Conservation (phyloP, 2,888 invertebrate species). For the Synanthedon myopaeformis region DNA sequence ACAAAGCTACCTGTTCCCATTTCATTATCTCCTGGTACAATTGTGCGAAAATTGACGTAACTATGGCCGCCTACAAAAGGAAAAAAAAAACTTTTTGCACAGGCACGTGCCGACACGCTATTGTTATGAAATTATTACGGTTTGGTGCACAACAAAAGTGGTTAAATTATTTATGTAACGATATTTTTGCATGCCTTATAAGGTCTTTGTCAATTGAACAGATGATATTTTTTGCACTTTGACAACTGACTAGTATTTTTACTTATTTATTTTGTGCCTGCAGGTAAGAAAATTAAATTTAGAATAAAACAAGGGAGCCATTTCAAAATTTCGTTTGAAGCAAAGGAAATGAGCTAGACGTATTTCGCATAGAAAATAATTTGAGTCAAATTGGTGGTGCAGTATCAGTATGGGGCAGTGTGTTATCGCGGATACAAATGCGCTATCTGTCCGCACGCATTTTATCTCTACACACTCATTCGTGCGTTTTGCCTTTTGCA, state of each 20-base stretch:
- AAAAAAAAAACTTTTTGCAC: conserved; percentile 26
- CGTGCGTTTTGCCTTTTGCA: conserved; percentile 51
- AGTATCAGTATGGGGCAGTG: conserved; percentile 26
- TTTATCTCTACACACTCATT: conserved; percentile 55
- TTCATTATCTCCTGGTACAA: conserved; percentile 52
- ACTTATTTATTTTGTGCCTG: too few species aligned
- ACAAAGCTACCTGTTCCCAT: conserved; percentile 30
- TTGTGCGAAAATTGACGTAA: conserved; percentile 67
- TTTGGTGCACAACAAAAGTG: conserved; percentile 49
- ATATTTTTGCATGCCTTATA: conserved; percentile 22
- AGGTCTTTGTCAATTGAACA: too few species aligned
- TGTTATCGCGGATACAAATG: conserved; percentile 39
- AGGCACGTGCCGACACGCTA: conserved; percentile 49
- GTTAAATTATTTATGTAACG: conserved; percentile 18
- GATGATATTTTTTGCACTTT: too few species aligned
- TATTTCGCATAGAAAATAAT: conserved; percentile 4
- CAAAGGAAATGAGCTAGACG: too few species aligned
- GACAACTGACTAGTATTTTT: too few species aligned
- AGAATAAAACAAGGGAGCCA: too few species aligned
- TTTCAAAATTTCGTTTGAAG: too few species aligned
- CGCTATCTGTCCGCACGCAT: conserved; percentile 48
- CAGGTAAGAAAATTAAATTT: too few species aligned
- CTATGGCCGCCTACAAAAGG: conserved; percentile 43
- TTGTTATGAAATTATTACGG: conserved; percentile 59
- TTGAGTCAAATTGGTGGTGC: conserved; percentile 33